Base-by-base conservation (phyloP, 2,113 vertebrate genomes). In the Gymnocephalus cernua region DNA sequence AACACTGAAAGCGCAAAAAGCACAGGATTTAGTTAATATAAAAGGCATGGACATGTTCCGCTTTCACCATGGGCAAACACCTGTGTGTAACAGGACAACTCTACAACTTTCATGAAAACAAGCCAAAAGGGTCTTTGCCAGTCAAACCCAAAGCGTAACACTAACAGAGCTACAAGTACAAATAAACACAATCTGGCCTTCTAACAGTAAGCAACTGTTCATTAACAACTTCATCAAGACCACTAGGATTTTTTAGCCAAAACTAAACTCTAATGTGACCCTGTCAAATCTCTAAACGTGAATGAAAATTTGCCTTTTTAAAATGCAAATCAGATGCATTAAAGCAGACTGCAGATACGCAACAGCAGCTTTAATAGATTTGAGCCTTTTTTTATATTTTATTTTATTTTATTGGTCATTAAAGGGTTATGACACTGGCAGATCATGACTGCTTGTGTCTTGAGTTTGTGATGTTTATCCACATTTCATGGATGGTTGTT, bases 21-120 rank as follows among this genome's bases (percentile, higher is more conserved):
- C 73, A 58, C 27, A 63, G 23, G n/a, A 25, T 78, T 83, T 77
- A 32, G 45, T 76, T 84, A 80, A 89, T 80, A 66, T 72, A 58
- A 89, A 90, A 75, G 62, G 77, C 79, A 80, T 80, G 80, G 69
- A 78, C 35, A 67, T 87, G 68, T 85, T 76, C 65, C 21, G 27
- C 64, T 75, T 71, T 83, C 77, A 88, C 80, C 64, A 66, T 76
- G 61, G 54, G 44, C 80, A 74, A 86, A 88, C 86, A 86, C 71
- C 82, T 84, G 82, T 61, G 69, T 75, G 58, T 63, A 75, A 59
- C 44, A 82, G 66, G 57, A 63, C 83, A 83, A 74, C 47, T 12
- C 51, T 32, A 29, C 63, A 66, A 57, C 76, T 62, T 86, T 82
- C 44, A 78, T 44, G 47, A 70, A 44, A 44, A 57, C 21, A 23